Base-by-base conservation (phyloP, 2,888 invertebrate species). In the Patella caerulea region DNA sequence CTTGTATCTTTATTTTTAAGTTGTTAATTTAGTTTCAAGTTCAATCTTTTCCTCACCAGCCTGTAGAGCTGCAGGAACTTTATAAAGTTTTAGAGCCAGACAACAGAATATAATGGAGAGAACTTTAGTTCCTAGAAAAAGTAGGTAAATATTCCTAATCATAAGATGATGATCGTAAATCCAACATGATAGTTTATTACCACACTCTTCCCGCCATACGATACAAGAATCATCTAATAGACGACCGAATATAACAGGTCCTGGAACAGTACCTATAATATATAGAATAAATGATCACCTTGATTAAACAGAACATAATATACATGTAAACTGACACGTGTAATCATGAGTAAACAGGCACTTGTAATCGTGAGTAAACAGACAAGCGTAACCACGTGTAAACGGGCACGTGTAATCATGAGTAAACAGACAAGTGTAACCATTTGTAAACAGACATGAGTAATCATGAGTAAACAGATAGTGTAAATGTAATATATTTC, bases 161-260 rank as follows among this genome's bases (percentile, higher is more conserved):
- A 95, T 94, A 56, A 92, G 91, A 29, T 93, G 92, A 81, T 93
- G 93, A 89, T 95, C 93, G 85, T 95, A 94, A 53, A 94, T 90
- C 92, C 94, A 94, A 84, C 95, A 95, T 86, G 95, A 94, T 15
- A 94, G 94, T 59, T 91, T 93, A 53, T 92, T 91, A 0, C 93
- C 94, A 85, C 95, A 95, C 14, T 94, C 93, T 78, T 93, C 92
- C 55, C 94, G 94, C 95, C 95, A 95, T 52, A 94, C 93, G 56
- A 94, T 86, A 82, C 95, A 95, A 0, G 94, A 93, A 14, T 93
- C 93, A 88, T 95, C 95, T 93, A 95, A 94, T 74, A 95, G 93
- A n/a, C 93, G 93, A 0, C 95, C 95, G 87, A 95, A 95, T 73
- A 95, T 91, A 78, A 95, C 94, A 0, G 95, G 95, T 5, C 94